phyloP scores from a whole-genome alignment of 1,140 invertebrate genomes.

The Odontomachus brunneus region DNA sequence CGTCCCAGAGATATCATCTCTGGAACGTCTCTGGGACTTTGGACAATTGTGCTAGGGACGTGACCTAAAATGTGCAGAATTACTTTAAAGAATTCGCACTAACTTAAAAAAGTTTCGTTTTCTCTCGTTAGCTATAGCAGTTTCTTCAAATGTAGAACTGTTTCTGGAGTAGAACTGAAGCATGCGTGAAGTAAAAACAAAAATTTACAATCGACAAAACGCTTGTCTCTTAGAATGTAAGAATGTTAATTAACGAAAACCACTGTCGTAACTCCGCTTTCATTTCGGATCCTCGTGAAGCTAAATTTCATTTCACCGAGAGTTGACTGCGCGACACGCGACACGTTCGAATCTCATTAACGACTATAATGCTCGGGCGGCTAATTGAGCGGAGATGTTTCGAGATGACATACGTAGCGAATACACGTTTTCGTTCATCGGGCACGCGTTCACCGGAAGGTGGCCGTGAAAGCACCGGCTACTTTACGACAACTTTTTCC shows the following conservation, averaged over 20 bases:
- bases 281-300: neutral
- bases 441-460: neutral
- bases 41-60: no score
- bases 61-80: no score
- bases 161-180: neutral
- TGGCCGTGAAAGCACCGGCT: slow-evolving; percentile 46
- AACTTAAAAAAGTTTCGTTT: neutral
- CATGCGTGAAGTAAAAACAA: slow-evolving; percentile 1
- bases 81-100: no score
- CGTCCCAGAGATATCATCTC: no score
- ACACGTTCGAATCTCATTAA: neutral
- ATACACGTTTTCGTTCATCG: neutral
- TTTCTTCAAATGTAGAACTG: neutral
- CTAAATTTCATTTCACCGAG: neutral
- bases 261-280: neutral
- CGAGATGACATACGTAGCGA: neutral
- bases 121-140: neutral
- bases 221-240: no score
- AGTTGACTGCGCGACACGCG: neutral
- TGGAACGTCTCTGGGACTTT: no score
- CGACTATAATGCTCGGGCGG: neutral
- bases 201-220: neutral
- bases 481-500: slow-evolving; percentile 37
- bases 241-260: neutral
- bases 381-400: neutral